Conservation (phyloP, 2,113 vertebrate species). For the Pagrus major region DNA sequence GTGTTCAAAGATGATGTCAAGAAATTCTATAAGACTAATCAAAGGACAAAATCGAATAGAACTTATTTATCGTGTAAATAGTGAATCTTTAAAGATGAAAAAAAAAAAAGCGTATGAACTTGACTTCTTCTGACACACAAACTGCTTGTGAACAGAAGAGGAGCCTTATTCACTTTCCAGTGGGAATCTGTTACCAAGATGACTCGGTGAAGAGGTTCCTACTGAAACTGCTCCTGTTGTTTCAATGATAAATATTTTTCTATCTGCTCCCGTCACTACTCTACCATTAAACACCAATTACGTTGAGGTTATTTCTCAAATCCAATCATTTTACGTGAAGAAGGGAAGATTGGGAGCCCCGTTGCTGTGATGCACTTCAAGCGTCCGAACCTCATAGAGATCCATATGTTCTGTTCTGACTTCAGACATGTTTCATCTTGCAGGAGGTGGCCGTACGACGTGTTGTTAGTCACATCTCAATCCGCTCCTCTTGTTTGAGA, state of each 20-base stretch:
- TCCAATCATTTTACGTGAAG: constrained; percentile 47
- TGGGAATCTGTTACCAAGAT: constrained; percentile 65
- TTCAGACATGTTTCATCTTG: constrained; percentile 30
- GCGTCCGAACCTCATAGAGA: constrained; percentile 44
- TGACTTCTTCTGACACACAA: constrained; percentile 81
- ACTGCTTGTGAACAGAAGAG: constrained; percentile 78
- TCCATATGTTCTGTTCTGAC: constrained; percentile 52
- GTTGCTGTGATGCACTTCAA: constrained; percentile 44
- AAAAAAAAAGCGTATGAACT: constrained; percentile 74
- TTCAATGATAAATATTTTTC: constrained; percentile 87
- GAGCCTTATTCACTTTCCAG: constrained; percentile 79
- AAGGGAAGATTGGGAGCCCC: constrained; percentile 39
- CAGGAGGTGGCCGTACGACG: constrained; percentile 33
- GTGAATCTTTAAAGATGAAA: constrained; percentile 75
- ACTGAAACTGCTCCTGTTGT: constrained; percentile 72
- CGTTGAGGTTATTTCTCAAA: constrained; percentile 59
- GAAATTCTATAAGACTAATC: constrained; percentile 76
- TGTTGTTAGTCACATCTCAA: constrained; percentile 31
- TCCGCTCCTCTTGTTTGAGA: constrained; percentile 31
- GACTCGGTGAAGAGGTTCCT: constrained; percentile 60
- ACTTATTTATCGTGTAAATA: constrained; percentile 88
- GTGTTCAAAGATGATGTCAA: constrained; percentile 81
- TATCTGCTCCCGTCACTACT: constrained; percentile 78
- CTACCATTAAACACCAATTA: constrained; percentile 49
- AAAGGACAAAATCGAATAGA: constrained; percentile 74